Conservation (phyloP, 2,888 invertebrate genomes). For the Scaptodrosophila latifasciaeformis region DNA sequence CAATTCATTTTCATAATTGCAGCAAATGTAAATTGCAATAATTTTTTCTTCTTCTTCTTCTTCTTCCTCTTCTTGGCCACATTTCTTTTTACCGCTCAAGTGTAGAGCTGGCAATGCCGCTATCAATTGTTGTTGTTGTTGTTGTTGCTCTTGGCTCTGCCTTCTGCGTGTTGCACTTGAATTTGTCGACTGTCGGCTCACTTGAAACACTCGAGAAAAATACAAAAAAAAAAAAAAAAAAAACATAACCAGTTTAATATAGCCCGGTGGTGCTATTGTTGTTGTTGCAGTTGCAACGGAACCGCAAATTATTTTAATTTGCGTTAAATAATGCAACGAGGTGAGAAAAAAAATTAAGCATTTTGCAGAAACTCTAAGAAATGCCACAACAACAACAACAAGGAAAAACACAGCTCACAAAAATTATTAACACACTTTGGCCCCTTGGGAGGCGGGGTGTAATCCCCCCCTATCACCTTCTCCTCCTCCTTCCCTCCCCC, state of each 20-base stretch:
- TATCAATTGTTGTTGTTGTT: too few species aligned
- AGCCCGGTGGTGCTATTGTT: conserved; percentile 27
- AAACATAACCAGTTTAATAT: not conserved
- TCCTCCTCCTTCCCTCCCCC: too few species aligned
- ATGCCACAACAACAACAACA: conserved; percentile 20
- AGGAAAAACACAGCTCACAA: conserved; percentile 4
- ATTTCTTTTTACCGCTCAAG: conserved; percentile 19
- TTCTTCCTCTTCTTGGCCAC: conserved; percentile 3
- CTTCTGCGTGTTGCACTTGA: conserved; percentile 66
- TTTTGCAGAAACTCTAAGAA: conserved; percentile 36
- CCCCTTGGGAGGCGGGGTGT: not conserved
- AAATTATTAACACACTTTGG: not conserved
- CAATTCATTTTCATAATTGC: conserved; percentile 69
- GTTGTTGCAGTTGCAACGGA: conserved; percentile 56
- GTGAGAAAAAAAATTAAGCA: conserved; percentile 69
- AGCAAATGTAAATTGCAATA: conserved; percentile 69
- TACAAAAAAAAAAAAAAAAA: too few species aligned
- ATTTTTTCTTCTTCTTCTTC: not conserved
- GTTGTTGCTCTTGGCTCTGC: conserved; percentile 9
- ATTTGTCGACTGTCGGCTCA: conserved; percentile 48
- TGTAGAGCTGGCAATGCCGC: too few species aligned
- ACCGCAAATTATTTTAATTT: conserved; percentile 70
- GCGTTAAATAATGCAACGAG: conserved; percentile 70
- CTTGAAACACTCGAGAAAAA: not conserved
- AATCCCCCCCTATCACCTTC: too few species aligned